Evolutionary conservation across 2,888 invertebrate genomes (phyloP), one percentile per base, ranked within the genome.

Genomic region (Hoplodrina ambigua): DNA sequence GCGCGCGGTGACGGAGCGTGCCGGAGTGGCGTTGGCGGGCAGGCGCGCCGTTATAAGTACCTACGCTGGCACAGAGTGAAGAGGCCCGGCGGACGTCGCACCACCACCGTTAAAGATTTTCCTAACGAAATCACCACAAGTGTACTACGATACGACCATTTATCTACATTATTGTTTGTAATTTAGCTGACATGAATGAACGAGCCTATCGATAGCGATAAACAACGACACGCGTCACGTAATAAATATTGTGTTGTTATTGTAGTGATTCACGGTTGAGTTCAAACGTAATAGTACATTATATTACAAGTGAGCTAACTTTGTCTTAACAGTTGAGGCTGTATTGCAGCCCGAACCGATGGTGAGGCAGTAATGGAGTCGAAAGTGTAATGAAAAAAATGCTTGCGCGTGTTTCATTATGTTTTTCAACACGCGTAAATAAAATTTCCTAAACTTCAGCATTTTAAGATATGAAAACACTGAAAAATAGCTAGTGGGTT

Each of bases 11-110:
- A 80, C 85, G 82, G 90, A 85, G 84, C 88, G 88, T 83, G 82
- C 76, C 81, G 80, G 88, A 93, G 89, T 93, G 93, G 81, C 90
- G 85, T 65, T 80, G 84, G 83, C 86, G 85, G 72, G 82, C 78
- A 81, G 85, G 77, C 80, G 80, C 82, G 81, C 78, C 82, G 80
- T 72, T 88, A 86, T 91, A 90, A 83, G 87, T 88, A 88, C 80
- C 55, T 60, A 64, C 65, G 75, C 71, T 74, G 84, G 68, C 84
- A 82, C 81, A 60, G 69, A 52, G 73, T 75, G 69, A 78, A 84
- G 82, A 82, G 81, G 80, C 81, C 84, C 72, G 76, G 19, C 73
- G 11, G 58, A 76, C 77, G 70, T 69, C 69, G 66, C 66, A 73
- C 58, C 70, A 75, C 75, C 54, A 72, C 69, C 66, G 72, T 59